Percentiles rank a stretch among this genome's conserved stretches.
These are phyloP conservation scores for Atopsyche davidsoni DNA, from an alignment of 1,140 invertebrate species.

Conservation along the genomic window DNA sequence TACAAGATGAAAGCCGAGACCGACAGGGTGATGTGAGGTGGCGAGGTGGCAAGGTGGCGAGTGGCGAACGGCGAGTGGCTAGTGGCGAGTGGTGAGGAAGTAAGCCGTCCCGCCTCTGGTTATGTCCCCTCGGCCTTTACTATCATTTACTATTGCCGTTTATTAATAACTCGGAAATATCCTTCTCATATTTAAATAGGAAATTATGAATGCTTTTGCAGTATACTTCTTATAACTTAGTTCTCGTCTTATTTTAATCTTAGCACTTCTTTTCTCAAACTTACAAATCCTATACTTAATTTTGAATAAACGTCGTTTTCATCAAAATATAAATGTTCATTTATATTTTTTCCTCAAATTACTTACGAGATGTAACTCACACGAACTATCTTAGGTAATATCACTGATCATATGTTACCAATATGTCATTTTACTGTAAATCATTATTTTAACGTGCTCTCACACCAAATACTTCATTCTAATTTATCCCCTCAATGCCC, in stretches of 20 bases:
- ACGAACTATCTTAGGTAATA: conserved; percentile 28
- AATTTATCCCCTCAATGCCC: too few species aligned
- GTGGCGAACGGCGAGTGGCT: neutral
- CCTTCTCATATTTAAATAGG: conserved; percentile 14
- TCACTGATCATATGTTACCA: conserved; percentile 29
- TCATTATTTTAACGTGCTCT: conserved; percentile 27
- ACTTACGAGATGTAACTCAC: conserved; percentile 22
- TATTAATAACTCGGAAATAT: conserved; percentile 8
- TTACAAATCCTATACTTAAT: conserved; percentile 26
- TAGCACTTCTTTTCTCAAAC: conserved; percentile 25
- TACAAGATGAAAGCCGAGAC: neutral
- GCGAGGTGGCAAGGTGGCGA: neutral
- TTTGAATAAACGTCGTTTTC: conserved; percentile 28
- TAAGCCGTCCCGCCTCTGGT: conserved; percentile 1
- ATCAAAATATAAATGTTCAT: conserved; percentile 31
- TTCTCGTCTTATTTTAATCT: conserved; percentile 22
- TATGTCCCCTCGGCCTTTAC: neutral
- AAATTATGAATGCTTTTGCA: conserved; percentile 23
- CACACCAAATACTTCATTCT: too few species aligned
- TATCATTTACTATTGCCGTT: conserved; percentile 15
- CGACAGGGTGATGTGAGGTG: neutral
- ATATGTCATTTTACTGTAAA: conserved; percentile 25
- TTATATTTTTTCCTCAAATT: conserved; percentile 19
- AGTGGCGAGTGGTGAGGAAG: neutral
- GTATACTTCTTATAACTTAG: conserved; percentile 23